A percentile compares a stretch with the other conserved stretches of the same genome.
Evolutionary conservation across 1,140 invertebrate genomes (phyloP).

Genomic region (Drosophila jambulina): DNA sequence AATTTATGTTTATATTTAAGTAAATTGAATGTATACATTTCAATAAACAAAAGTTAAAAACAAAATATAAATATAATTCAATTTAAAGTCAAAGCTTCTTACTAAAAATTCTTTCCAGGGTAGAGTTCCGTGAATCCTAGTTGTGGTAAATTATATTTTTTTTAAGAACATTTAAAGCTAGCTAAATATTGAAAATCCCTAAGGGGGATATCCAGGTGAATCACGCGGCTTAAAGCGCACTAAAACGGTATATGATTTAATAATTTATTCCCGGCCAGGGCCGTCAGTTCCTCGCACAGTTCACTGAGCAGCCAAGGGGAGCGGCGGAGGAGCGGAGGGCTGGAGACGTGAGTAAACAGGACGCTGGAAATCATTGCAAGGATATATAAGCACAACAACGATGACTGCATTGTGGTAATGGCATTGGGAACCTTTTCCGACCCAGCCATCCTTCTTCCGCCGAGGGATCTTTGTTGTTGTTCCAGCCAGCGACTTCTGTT

Average conservation of each 20-base stretch:
- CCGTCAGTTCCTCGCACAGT: constrained; percentile 23
- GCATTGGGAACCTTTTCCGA: constrained; percentile 44
- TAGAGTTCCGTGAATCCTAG: too few relatives aligned
- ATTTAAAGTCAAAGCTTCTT: not conserved
- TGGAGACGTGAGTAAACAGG: constrained; percentile 41
- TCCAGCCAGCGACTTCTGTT: constrained; percentile 35
- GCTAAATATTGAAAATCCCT: not conserved
- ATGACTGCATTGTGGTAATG: constrained; percentile 56
- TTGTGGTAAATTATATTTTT: not conserved
- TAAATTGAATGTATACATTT: too few relatives aligned
- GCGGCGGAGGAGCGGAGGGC: not conserved
- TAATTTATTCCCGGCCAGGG: constrained; percentile 54
- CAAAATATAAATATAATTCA: too few relatives aligned
- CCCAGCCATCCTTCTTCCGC: constrained; percentile 1
- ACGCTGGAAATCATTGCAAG: constrained; percentile 49
- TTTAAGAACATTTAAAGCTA: not conserved
- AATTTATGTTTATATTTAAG: not conserved
- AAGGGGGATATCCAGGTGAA: constrained; percentile 7
- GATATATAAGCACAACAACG: constrained; percentile 52
- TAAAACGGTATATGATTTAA: constrained; percentile 50
- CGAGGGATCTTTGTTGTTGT: constrained; percentile 36
- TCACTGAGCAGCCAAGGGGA: constrained; percentile 31
- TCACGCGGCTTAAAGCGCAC: constrained; percentile 19
- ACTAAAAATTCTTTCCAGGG: too few relatives aligned
- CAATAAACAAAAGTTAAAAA: too few relatives aligned